A percentile compares a stretch with the other conserved stretches of the same genome.
These are phyloP conservation scores for Eustalomyia histrio DNA, from an alignment of 2,888 invertebrate genomes.

Conservation along the genomic window DNA sequence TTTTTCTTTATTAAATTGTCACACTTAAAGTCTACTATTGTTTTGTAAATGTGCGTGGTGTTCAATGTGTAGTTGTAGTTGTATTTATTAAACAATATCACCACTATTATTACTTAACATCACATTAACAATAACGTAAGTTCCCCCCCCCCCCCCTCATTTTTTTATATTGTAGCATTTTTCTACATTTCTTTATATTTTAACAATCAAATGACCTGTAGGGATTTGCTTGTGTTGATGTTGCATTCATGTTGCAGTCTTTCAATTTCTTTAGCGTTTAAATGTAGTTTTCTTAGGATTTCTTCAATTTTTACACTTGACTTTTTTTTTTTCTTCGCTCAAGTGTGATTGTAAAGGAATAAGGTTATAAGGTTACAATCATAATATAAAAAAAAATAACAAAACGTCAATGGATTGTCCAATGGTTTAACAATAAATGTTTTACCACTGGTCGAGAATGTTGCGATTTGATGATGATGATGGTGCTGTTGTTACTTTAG, in stretches of 20 bases:
- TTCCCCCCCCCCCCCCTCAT: too few species aligned
- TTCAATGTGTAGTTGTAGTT: neutral
- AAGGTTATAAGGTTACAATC: conserved; percentile 71
- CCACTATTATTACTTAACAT: conserved; percentile 51
- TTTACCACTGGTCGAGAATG: conserved; percentile 45
- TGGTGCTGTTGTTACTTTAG: neutral
- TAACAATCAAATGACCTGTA: conserved; percentile 60
- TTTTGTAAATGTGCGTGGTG: neutral
- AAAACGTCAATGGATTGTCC: conserved; percentile 37
- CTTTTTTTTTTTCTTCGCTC: conserved; percentile 35
- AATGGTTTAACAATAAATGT: conserved; percentile 48
- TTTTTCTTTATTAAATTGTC: conserved; percentile 3
- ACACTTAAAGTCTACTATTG: neutral
- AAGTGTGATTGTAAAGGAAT: conserved; percentile 44
- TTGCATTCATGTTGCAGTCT: neutral
- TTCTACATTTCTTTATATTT: conserved; percentile 23
- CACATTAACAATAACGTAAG: conserved; percentile 54
- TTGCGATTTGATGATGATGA: conserved; percentile 19
- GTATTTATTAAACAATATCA: conserved; percentile 52
- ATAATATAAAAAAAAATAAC: conserved; percentile 18
- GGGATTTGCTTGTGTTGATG: conserved; percentile 44
- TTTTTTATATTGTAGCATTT: conserved; percentile 18
- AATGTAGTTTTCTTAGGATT: conserved; percentile 48
- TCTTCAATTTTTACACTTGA: conserved; percentile 54
- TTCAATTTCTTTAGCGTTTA: conserved; percentile 19